Evolutionary conservation across 2,888 invertebrate species (phyloP).

Genomic region (Chrysolina haemoptera): DNA sequence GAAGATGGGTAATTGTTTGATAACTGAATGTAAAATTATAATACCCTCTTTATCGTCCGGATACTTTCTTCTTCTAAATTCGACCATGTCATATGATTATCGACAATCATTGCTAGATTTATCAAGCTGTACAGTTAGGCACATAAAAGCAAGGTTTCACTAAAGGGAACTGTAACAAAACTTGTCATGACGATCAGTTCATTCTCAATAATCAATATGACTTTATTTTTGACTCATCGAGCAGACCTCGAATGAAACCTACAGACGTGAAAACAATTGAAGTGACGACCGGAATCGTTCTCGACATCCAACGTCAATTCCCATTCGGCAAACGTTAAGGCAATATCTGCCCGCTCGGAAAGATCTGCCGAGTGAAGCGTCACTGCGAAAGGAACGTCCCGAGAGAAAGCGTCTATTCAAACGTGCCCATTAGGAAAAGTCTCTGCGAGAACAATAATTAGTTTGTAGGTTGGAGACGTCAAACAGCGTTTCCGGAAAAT

Average conservation of each 20-base stretch:
- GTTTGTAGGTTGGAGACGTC: constrained; percentile 40
- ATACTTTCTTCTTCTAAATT: too few relatives aligned
- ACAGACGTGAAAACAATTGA: constrained; percentile 11
- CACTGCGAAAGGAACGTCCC: constrained; percentile 21
- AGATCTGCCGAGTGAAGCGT: constrained; percentile 20
- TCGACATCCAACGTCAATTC: not conserved
- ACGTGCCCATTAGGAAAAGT: constrained; percentile 33
- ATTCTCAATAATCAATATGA: not conserved
- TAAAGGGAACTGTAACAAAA: too few relatives aligned
- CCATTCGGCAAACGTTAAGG: constrained; percentile 13
- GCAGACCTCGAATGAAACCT: not conserved
- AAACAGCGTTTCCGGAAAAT: constrained; percentile 35
- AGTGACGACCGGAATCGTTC: not conserved
- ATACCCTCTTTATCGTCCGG: too few relatives aligned
- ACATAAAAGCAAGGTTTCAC: too few relatives aligned
- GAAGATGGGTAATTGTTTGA: too few relatives aligned
- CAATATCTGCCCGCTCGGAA: constrained; percentile 3
- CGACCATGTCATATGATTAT: too few relatives aligned
- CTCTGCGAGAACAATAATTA: constrained; percentile 41
- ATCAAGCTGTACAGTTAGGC: too few relatives aligned
- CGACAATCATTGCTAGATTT: too few relatives aligned
- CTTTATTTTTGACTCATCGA: not conserved
- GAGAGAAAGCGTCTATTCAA: constrained; percentile 28
- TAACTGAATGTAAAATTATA: too few relatives aligned
- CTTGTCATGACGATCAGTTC: too few relatives aligned